These are phyloP conservation scores for Eupithecia subfuscata DNA, from an alignment of 2,888 invertebrate species.

Conservation along the genomic window DNA sequence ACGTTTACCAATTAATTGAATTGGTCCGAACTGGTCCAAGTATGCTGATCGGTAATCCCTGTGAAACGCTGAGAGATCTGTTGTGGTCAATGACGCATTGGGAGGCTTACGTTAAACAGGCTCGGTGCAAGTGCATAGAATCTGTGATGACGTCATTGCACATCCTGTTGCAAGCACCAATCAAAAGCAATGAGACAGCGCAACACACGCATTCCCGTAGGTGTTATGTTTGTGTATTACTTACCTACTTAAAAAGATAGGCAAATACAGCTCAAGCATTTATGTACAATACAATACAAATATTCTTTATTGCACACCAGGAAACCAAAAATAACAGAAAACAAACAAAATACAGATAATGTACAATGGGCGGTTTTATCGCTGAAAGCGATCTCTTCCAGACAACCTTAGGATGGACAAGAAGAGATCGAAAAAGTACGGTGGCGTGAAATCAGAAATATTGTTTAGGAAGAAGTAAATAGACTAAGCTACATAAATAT, in stretches of 20 bases:
- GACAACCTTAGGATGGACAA: too few species aligned
- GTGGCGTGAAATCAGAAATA: too few species aligned
- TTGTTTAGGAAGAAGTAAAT: too few species aligned
- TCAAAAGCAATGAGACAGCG: background rate
- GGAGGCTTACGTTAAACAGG: constrained; percentile 50
- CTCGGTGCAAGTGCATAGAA: background rate
- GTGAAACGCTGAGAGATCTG: constrained; percentile 49
- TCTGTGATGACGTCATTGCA: background rate
- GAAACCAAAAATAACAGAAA: too few species aligned
- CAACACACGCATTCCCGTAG: background rate
- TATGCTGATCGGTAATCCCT: constrained; percentile 38
- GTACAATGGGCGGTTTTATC: too few species aligned
- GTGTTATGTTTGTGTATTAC: background rate
- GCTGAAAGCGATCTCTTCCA: too few species aligned
- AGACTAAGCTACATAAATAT: too few species aligned
- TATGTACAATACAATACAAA: too few species aligned
- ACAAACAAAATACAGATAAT: too few species aligned
- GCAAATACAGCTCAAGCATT: background rate
- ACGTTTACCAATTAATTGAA: constrained; percentile 34
- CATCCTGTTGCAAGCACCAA: background rate
- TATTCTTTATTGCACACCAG: too few species aligned
- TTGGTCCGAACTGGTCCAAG: constrained; percentile 40
- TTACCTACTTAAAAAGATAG: background rate
- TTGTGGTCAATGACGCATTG: constrained; percentile 52
- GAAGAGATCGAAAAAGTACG: too few species aligned